Evolutionary conservation across 2,797 vertebrate genomes (phyloP).

Genomic region (Dermochelys coriacea): DNA sequence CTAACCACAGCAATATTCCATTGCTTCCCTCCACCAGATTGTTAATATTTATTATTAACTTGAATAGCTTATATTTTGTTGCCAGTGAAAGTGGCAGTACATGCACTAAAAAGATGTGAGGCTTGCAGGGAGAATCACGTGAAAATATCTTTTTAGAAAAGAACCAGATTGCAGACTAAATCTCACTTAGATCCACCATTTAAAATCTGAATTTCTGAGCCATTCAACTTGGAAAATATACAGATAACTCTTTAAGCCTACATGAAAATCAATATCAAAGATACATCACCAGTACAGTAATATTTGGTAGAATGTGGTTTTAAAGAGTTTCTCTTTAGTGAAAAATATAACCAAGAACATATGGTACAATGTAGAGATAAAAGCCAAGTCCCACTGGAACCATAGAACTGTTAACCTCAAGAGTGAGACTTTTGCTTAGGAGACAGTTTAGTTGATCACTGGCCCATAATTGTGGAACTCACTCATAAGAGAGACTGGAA

Average conservation of each 20-base stretch:
- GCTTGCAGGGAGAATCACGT: neutral
- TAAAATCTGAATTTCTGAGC: neutral
- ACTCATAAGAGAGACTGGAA: conserved; percentile 18
- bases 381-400: conserved; percentile 2
- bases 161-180: neutral
- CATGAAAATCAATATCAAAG: neutral
- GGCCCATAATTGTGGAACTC: conserved; percentile 10
- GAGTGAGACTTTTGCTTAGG: conserved; percentile 16
- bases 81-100: neutral
- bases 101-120: neutral
- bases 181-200: neutral
- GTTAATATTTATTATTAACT: conserved; percentile 25
- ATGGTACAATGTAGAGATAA: neutral
- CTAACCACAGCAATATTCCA: neutral
- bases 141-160: neutral
- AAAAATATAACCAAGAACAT: neutral
- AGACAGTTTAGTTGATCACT: neutral
- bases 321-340: conserved; percentile 12
- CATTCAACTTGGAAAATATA: neutral
- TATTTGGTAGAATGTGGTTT: neutral
- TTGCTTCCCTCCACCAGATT: neutral
- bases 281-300: neutral
- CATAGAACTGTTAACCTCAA: neutral
- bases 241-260: neutral
- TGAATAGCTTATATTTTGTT: neutral